Conservation (phyloP, 1,140 invertebrate species). For the Drosophila sp. region DNA sequence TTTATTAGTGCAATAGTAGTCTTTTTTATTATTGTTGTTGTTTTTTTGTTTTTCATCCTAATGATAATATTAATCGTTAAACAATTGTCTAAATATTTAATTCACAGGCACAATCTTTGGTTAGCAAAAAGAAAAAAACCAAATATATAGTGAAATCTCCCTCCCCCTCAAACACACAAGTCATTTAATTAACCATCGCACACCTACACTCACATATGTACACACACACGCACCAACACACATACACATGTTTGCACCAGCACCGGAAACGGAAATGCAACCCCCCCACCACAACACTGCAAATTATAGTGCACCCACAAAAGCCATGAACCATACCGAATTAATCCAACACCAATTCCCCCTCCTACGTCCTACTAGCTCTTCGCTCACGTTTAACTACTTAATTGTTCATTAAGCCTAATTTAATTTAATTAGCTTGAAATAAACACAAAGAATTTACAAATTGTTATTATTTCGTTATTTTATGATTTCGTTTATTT, state of each 20-base stretch:
- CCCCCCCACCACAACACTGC: slow-evolving; percentile 54
- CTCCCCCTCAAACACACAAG: not conserved
- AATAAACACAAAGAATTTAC: slow-evolving; percentile 30
- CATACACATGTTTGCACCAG: slow-evolving; percentile 12
- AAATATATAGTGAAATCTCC: slow-evolving; percentile 27
- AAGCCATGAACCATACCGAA: not conserved
- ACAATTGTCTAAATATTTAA: slow-evolving; percentile 66
- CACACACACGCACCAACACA: slow-evolving; percentile 26
- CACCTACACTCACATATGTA: slow-evolving; percentile 16
- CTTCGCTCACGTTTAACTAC: slow-evolving; percentile 6
- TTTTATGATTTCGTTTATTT: slow-evolving; percentile 37
- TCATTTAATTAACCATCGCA: slow-evolving; percentile 44
- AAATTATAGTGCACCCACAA: slow-evolving; percentile 14
- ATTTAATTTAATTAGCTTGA: slow-evolving; percentile 73
- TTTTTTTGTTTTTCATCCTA: slow-evolving; percentile 47
- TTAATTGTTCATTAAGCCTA: slow-evolving; percentile 50
- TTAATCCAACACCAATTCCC: slow-evolving; percentile 13
- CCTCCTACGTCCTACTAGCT: slow-evolving; percentile 2
- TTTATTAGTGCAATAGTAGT: slow-evolving; percentile 78
- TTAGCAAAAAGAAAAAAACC: slow-evolving; percentile 48
- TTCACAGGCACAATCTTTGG: slow-evolving; percentile 73
- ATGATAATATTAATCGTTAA: slow-evolving; percentile 54
- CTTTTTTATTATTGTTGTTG: slow-evolving; percentile 43
- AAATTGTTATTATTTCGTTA: slow-evolving; percentile 31
- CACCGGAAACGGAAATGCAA: slow-evolving; percentile 76